A percentile compares a stretch with the other conserved stretches of the same genome.
Conservation (phyloP, 2,797 vertebrate species). For the Phoxinus dragarum region DNA sequence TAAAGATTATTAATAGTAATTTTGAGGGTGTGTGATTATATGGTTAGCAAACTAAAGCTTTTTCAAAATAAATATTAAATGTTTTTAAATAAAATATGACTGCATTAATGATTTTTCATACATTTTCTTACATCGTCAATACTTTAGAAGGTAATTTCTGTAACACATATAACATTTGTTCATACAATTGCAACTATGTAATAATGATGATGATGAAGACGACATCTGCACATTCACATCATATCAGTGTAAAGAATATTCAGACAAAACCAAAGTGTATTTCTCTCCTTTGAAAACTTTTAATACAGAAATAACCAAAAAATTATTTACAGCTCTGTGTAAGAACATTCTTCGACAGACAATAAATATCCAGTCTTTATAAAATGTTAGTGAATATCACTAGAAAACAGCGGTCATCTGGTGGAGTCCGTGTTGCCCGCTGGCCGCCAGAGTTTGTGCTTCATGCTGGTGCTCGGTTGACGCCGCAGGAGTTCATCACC, state of each 20-base stretch:
- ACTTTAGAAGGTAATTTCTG: not conserved
- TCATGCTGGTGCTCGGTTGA: slow-evolving; percentile 87
- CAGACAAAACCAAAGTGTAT: not conserved
- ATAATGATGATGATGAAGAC: not conserved
- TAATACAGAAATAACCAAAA: slow-evolving; percentile 11
- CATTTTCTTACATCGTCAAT: not conserved
- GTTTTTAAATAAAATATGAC: too few species aligned
- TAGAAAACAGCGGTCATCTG: slow-evolving; percentile 60
- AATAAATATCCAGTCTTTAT: slow-evolving; percentile 14
- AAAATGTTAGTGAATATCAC: not conserved
- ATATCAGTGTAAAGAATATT: not conserved
- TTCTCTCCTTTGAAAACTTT: not conserved
- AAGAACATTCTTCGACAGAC: not conserved
- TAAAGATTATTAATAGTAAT: not conserved
- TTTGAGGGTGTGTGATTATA: not conserved
- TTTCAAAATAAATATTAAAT: too few species aligned
- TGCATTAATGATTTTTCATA: not conserved
- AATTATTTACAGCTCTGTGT: not conserved
- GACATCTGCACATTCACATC: not conserved
- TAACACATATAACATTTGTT: not conserved
- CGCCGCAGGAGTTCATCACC: slow-evolving; percentile 85
- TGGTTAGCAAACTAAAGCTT: not conserved
- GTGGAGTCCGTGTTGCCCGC: slow-evolving; percentile 67
- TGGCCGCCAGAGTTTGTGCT: slow-evolving; percentile 82
- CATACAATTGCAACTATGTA: not conserved